Conservation (phyloP, 2,888 invertebrate species). For the Agonopterix heracliana region DNA sequence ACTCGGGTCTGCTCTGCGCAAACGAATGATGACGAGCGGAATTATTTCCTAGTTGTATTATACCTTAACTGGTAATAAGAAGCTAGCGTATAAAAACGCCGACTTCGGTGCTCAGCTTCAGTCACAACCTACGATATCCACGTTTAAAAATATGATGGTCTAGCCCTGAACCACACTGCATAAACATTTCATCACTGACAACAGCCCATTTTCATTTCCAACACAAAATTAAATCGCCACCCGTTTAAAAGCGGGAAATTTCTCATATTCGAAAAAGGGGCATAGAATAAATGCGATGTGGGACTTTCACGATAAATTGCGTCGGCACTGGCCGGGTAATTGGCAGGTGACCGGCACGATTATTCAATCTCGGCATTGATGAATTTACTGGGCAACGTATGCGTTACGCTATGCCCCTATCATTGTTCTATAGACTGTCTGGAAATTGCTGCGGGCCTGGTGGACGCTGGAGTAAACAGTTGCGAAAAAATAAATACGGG, state of each 20-base stretch:
- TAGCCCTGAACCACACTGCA: too few species aligned
- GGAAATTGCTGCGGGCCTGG: neutral
- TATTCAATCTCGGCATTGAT: slow-evolving; percentile 24
- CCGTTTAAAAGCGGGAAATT: slow-evolving; percentile 1
- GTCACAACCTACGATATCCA: too few species aligned
- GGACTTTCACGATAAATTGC: slow-evolving; percentile 23
- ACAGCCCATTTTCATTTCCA: neutral
- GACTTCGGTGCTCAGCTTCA: too few species aligned
- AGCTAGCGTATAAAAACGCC: too few species aligned
- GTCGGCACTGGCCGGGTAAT: slow-evolving; percentile 19
- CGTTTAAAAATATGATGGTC: too few species aligned
- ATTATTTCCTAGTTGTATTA: too few species aligned
- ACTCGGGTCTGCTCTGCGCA: too few species aligned
- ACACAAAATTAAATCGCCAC: slow-evolving; percentile 6
- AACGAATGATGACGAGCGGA: too few species aligned
- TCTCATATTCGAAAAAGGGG: slow-evolving; percentile 4
- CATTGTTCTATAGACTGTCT: slow-evolving; percentile 1
- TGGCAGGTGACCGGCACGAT: slow-evolving; percentile 28
- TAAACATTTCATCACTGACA: too few species aligned
- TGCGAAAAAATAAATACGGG: too few species aligned
- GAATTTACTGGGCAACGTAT: slow-evolving; percentile 15
- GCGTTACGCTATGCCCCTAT: slow-evolving; percentile 5
- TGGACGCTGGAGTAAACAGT: neutral
- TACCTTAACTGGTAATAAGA: too few species aligned
- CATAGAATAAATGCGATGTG: slow-evolving; percentile 13